Evolutionary conservation across 2,888 invertebrate species (phyloP), one percentile per base, ranked within the genome.

Genomic region (Idaea straminata): DNA sequence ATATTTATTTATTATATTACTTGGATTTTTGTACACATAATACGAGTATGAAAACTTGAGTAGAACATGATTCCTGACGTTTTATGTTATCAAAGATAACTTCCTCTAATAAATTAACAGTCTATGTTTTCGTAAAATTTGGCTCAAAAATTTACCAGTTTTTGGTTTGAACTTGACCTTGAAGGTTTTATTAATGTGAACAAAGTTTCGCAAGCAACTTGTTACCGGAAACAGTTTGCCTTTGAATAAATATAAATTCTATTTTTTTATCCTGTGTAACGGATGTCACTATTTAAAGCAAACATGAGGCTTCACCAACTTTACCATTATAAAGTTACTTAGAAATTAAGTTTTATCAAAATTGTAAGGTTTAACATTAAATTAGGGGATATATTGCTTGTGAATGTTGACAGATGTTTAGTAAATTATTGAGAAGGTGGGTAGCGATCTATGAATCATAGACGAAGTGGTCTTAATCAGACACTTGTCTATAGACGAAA

Each of bases 401-500:
- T 7, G 47, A 13, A 47, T 13, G 13, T 13, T 47, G 47, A 2
- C 47, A 47, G 6, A 47, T 47, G 47, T 47, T 47, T 47, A 13
- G 47, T 47, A 13, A 47, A 47, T 7, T 10, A 47, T 47, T 47
- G 13, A 47, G 47, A 47, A 47, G 47, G 47, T 47, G 47, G 47
- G 47, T 7, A 47, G 47, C 10, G 13, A 7, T 47, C 4, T 7
- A 13, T 10, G 47, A 47, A 47, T 47, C 47, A 4, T 66, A 67
- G 72, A 70, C 72, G 72, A 72, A 67, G 70, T 64, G 73, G 72
- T 74, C 73, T 69, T 69, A 72, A 72, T 65, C 61, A 68, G 59
- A 62, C 67, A 57, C 64, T 62, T 3, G 36, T 36, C 1, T 36
- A 62, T 65, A 73, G 72, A 78, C 78, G 77, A 79, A 75, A 70